Percentiles rank a stretch among this genome's conserved stretches.
phyloP scores from a whole-genome alignment of 2,888 invertebrate genomes.

The Chrysotoxum bicinctum region DNA sequence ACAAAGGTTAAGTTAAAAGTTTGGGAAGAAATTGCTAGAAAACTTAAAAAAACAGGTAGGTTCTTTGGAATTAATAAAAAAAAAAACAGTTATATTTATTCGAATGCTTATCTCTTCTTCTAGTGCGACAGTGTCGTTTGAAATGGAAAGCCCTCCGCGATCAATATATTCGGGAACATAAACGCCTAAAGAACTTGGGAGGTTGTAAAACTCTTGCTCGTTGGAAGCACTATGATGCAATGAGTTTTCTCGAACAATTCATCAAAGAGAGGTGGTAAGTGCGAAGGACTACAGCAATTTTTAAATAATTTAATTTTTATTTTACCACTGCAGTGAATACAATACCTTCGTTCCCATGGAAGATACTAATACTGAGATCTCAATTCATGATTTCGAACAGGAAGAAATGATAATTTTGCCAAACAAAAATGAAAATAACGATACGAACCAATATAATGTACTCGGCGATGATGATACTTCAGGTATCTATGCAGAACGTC shows the following conservation, averaged over 20 bases:
- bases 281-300: neutral
- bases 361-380: neutral
- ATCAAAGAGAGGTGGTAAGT: slow-evolving; percentile 78
- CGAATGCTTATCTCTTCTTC: neutral
- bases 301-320: neutral
- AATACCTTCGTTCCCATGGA: neutral
- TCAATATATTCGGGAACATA: slow-evolving; percentile 79
- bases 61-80: neutral
- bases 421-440: neutral
- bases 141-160: slow-evolving; percentile 80
- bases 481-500: slow-evolving; percentile 64
- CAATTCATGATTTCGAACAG: slow-evolving; percentile 1
- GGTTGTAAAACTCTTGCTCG: slow-evolving; percentile 75
- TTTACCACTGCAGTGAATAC: neutral
- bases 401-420: neutral
- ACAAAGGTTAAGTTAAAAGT: slow-evolving; percentile 77
- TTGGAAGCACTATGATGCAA: slow-evolving; percentile 80
- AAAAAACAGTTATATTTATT: neutral
- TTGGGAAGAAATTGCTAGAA: slow-evolving; percentile 80
- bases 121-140: slow-evolving; percentile 79
- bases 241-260: slow-evolving; percentile 78
- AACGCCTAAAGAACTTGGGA: slow-evolving; percentile 77
- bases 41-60: slow-evolving; percentile 78
- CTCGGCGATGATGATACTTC: slow-evolving; percentile 15
- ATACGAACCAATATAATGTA: neutral